These are phyloP conservation scores for Zoroaster sp. DNA, from an alignment of 53 echinoderm and acorn worm species.

Conservation along the genomic window DNA sequence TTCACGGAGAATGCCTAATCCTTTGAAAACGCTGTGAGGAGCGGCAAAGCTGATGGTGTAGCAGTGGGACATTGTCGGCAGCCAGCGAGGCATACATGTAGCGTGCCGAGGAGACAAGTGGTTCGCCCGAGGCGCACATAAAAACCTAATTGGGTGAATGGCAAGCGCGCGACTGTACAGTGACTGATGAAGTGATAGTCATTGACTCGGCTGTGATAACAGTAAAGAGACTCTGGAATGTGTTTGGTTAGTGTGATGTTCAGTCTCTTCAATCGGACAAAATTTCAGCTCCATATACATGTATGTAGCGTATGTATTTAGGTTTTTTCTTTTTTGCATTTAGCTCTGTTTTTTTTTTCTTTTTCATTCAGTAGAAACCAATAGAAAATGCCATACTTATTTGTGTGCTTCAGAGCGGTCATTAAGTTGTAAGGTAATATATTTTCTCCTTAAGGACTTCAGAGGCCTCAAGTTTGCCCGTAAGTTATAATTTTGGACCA, in stretches of 20 bases:
- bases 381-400: not conserved
- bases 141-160: constrained; percentile 24
- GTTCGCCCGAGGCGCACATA: not conserved
- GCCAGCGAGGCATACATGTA: not conserved
- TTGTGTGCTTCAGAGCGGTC: not conserved
- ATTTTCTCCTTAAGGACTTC: not conserved
- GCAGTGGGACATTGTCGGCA: not conserved
- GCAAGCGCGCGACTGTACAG: not conserved
- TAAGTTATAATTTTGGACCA: no score
- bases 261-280: not conserved
- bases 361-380: not conserved
- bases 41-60: not conserved
- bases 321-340: no score
- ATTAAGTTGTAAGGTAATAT: not conserved
- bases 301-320: no score
- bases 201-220: constrained; percentile 31
- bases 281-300: no score
- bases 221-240: not conserved
- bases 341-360: no score
- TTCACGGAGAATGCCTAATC: not conserved
- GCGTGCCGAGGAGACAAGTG: constrained; percentile 7
- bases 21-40: constrained; percentile 4
- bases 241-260: constrained; percentile 22
- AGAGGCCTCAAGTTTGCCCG: not conserved
- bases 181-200: constrained; percentile 32